A percentile compares a stretch with the other conserved stretches of the same genome.
Evolutionary conservation across 1,140 invertebrate genomes (phyloP).

Genomic region (Polyergus mexicanus): DNA sequence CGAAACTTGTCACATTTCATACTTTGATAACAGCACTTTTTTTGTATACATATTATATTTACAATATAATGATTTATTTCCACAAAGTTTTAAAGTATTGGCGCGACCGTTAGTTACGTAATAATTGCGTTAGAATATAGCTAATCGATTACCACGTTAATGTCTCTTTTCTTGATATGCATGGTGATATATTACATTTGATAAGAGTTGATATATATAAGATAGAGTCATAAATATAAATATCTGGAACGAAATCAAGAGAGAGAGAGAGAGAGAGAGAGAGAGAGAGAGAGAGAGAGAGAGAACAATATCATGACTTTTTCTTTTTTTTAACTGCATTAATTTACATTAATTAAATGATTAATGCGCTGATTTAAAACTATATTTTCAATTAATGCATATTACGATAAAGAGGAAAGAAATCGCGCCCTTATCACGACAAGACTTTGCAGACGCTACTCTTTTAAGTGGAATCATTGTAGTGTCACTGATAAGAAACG

Average conservation of each 20-base stretch:
- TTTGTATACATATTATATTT: not conserved
- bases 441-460: too few species aligned
- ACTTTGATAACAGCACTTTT: constrained; percentile 35
- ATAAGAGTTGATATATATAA: not conserved
- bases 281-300: not conserved
- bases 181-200: not conserved
- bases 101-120: constrained; percentile 27
- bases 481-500: too few species aligned
- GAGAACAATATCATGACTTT: not conserved
- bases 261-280: not conserved
- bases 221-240: not conserved
- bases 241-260: not conserved
- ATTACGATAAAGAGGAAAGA: not conserved
- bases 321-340: not conserved
- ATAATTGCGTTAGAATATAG: constrained; percentile 30
- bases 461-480: too few species aligned
- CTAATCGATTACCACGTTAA: not conserved
- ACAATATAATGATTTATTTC: constrained; percentile 4
- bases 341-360: constrained; percentile 3
- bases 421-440: not conserved
- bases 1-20: constrained; percentile 10
- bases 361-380: constrained; percentile 3
- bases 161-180: not conserved
- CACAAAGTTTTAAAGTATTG: constrained; percentile 28
- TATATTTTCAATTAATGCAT: not conserved